A percentile compares a stretch with the other conserved stretches of the same genome.
Evolutionary conservation across 2,113 vertebrate species (phyloP).

Genomic region (Bostrychus sinensis): DNA sequence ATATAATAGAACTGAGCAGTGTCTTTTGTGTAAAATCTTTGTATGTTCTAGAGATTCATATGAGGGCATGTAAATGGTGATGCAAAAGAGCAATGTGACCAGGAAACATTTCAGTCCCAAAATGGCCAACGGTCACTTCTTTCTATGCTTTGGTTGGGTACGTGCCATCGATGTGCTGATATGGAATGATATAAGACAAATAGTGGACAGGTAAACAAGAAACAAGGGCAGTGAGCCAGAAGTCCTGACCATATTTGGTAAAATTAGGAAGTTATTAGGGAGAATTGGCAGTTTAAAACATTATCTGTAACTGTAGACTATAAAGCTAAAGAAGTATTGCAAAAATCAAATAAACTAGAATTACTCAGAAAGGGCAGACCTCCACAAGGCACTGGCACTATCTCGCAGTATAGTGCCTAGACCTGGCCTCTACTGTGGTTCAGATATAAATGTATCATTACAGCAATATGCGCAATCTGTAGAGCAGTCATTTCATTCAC

Average conservation of each 20-base stretch:
- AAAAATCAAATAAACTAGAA: too few relatives aligned
- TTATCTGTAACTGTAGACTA: not conserved
- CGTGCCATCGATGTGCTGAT: not conserved
- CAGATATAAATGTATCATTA: too few relatives aligned
- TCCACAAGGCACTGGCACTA: too few relatives aligned
- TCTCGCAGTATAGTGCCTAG: too few relatives aligned
- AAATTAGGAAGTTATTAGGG: not conserved
- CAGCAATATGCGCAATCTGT: too few relatives aligned
- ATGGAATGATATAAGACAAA: not conserved
- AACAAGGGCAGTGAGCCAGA: not conserved
- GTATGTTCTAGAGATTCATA: not conserved
- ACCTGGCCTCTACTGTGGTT: too few relatives aligned
- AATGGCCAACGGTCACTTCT: not conserved
- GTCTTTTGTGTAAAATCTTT: not conserved
- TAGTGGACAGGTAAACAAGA: not conserved
- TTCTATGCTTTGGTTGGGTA: not conserved
- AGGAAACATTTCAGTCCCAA: conserved; percentile 3
- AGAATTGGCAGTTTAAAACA: not conserved
- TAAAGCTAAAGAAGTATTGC: not conserved
- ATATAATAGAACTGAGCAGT: not conserved
- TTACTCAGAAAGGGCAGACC: too few relatives aligned
- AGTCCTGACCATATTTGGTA: not conserved
- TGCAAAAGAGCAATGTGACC: not conserved
- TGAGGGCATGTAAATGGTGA: not conserved
- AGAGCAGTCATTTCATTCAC: too few relatives aligned